Conservation (phyloP, 2,888 invertebrate species). For the Antitype chi region DNA sequence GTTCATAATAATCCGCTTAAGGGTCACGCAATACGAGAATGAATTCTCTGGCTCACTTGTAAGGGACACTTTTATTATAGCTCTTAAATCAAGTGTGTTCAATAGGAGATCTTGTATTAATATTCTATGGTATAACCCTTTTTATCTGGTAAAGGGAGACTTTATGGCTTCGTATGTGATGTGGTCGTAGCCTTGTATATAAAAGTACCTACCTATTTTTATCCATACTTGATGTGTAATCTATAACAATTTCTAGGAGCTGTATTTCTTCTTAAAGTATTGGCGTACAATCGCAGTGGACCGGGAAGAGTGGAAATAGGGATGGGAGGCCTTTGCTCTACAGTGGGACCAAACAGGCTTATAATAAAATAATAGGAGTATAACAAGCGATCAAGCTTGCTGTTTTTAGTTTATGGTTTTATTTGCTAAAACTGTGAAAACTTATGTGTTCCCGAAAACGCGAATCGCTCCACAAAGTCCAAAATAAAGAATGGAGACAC, state of each 20-base stretch:
- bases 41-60: conserved; percentile 44
- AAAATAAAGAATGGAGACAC: conserved; percentile 11
- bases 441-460: neutral
- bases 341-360: too few relatives aligned
- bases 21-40: conserved; percentile 63
- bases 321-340: too few relatives aligned
- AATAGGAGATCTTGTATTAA: conserved; percentile 40
- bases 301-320: too few relatives aligned
- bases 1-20: conserved; percentile 62
- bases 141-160: conserved; percentile 28
- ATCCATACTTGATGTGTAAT: neutral
- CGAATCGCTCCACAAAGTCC: neutral
- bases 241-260: neutral
- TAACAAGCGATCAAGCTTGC: neutral
- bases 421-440: neutral
- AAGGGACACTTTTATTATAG: conserved; percentile 55
- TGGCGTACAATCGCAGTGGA: too few relatives aligned
- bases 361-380: neutral
- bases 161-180: conserved; percentile 29
- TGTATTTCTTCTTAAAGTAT: too few relatives aligned
- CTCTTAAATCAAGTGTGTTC: conserved; percentile 44
- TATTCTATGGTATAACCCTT: conserved; percentile 42
- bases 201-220: neutral
- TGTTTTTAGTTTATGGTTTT: neutral
- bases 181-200: conserved; percentile 3